Percentiles rank a stretch among this genome's conserved stretches.
Conservation (phyloP, 2,113 vertebrate genomes). For the Nycticebus coucang region DNA sequence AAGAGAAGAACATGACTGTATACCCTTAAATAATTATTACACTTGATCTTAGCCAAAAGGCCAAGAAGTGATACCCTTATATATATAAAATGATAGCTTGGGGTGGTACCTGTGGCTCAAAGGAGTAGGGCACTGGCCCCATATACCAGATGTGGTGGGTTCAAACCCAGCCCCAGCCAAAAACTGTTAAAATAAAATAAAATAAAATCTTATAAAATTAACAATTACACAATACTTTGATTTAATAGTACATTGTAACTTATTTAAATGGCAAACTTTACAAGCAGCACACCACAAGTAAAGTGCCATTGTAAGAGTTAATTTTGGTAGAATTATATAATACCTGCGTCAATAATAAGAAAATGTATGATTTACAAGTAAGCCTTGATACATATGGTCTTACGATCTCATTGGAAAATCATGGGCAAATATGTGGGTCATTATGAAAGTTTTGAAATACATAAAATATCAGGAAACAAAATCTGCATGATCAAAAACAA, state of each 20-base stretch:
- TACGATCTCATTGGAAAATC: background rate
- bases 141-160: no score
- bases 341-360: background rate
- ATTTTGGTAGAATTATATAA: background rate
- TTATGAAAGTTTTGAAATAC: no score
- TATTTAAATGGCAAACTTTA: conserved; percentile 3
- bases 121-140: no score
- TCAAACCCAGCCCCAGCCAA: no score
- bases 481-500: no score
- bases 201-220: background rate
- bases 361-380: background rate
- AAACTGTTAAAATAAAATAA: no score
- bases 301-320: background rate
- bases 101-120: no score
- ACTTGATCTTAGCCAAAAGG: no score
- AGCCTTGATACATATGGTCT: background rate
- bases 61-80: no score
- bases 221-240: background rate
- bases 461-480: no score
- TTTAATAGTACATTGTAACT: background rate
- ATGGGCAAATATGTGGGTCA: background rate
- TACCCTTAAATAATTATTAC: background rate
- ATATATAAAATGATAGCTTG: background rate
- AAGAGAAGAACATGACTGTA: background rate
- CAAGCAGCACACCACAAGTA: background rate